phyloP scores from a whole-genome alignment of 1,140 invertebrate genomes.

The Centruroides vittatus region DNA sequence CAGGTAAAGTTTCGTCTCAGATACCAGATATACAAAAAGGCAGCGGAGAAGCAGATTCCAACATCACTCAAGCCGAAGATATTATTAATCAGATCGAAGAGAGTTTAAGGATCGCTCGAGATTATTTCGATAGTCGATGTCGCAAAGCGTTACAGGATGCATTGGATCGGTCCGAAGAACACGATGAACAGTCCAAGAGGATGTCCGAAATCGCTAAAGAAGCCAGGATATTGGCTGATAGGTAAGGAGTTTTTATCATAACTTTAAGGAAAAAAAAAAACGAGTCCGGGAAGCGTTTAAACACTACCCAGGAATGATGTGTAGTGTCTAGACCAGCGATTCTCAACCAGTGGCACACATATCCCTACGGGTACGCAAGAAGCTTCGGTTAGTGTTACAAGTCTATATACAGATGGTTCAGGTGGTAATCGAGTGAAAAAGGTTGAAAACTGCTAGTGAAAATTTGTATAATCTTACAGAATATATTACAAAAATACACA shows the following conservation, averaged over 20 bases:
- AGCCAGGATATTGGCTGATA: constrained; percentile 61
- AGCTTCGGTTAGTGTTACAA: no score
- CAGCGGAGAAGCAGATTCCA: constrained; percentile 28
- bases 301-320: no score
- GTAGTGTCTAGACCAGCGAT: no score
- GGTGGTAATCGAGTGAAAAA: no score
- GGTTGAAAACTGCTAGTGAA: no score
- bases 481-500: no score
- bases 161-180: constrained; percentile 59
- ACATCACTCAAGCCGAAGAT: constrained; percentile 52
- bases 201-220: constrained; percentile 80
- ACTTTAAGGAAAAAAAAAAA: no score
- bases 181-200: constrained; percentile 76
- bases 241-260: constrained; percentile 32
- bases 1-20: constrained; percentile 24
- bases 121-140: constrained; percentile 64
- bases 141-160: constrained; percentile 58
- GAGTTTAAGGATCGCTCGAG: constrained; percentile 49
- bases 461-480: no score
- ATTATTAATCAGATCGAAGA: constrained; percentile 54
- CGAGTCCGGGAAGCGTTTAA: no score
- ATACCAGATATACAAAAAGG: constrained; percentile 24
- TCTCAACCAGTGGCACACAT: no score
- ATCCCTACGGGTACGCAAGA: no score
- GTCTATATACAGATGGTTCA: no score